These are phyloP conservation scores for Drosophila burlai DNA, from an alignment of 1,140 invertebrate genomes.

Conservation along the genomic window DNA sequence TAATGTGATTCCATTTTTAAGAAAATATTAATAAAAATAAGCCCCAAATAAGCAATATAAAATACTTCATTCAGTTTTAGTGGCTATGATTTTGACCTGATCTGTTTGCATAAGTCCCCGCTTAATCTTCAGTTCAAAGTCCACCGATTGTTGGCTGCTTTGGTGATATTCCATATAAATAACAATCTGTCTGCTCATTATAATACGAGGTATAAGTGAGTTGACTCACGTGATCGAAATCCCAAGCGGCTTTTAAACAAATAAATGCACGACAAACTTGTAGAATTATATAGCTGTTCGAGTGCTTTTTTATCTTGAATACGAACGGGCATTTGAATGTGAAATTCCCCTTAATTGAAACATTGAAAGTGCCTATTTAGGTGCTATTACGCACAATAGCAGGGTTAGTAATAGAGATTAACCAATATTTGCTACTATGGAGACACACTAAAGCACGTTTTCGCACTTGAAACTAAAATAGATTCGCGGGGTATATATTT, in stretches of 20 bases:
- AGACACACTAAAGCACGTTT: constrained; percentile 8
- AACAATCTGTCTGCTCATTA: constrained; percentile 42
- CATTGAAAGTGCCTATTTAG: constrained; percentile 19
- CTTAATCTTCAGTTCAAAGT: constrained; percentile 47
- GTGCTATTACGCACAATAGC: constrained; percentile 10
- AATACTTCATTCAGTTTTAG: background rate
- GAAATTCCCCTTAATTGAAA: constrained; percentile 21
- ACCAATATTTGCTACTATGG: constrained; percentile 24
- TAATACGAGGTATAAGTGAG: constrained; percentile 23
- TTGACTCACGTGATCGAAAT: constrained; percentile 51
- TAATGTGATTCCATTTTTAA: background rate
- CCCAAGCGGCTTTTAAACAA: constrained; percentile 36
- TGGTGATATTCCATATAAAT: constrained; percentile 35
- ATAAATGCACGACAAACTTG: constrained; percentile 42
- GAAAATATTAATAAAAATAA: background rate
- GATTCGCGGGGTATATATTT: background rate
- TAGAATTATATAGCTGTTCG: constrained; percentile 13
- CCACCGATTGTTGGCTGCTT: constrained; percentile 19
- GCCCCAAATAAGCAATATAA: background rate
- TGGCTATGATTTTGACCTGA: constrained; percentile 2
- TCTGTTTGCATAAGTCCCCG: constrained; percentile 9
- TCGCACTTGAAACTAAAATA: constrained; percentile 15
- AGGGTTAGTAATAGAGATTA: constrained; percentile 17
- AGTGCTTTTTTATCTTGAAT: background rate
- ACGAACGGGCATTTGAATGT: background rate